phyloP scores from a whole-genome alignment of 2,888 invertebrate species.

The Trachelus troglodyta region DNA sequence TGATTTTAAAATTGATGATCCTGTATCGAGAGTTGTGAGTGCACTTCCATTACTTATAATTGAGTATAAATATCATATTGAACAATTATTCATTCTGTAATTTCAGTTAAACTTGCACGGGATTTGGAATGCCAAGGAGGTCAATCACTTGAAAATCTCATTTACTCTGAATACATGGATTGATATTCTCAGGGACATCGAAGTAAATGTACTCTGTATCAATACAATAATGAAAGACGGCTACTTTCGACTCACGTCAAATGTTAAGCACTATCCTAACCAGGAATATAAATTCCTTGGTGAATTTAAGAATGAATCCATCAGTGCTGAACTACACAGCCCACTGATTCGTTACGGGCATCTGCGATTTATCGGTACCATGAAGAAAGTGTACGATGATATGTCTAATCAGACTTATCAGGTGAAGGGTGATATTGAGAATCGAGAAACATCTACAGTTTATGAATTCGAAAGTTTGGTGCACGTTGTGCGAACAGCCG shows the following conservation, averaged over 20 bases:
- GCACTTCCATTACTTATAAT: neutral
- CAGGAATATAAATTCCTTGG: slow-evolving; percentile 43
- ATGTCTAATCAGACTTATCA: slow-evolving; percentile 20
- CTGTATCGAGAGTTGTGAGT: slow-evolving; percentile 40
- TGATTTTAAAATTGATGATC: slow-evolving; percentile 71
- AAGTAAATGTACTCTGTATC: slow-evolving; percentile 45
- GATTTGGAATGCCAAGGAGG: slow-evolving; percentile 56
- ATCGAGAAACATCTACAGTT: slow-evolving; percentile 24
- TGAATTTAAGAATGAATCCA: slow-evolving; percentile 31
- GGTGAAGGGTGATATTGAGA: slow-evolving; percentile 46
- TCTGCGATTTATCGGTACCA: slow-evolving; percentile 46
- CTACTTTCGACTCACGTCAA: slow-evolving; percentile 34
- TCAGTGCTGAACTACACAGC: slow-evolving; percentile 40
- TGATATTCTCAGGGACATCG: slow-evolving; percentile 54
- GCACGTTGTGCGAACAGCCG: neutral
- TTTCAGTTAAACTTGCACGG: slow-evolving; percentile 53
- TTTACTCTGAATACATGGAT: slow-evolving; percentile 61
- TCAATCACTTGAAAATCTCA: slow-evolving; percentile 47
- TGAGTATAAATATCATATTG: neutral
- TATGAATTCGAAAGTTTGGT: slow-evolving; percentile 33
- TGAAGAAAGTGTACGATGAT: slow-evolving; percentile 27
- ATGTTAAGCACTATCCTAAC: slow-evolving; percentile 39
- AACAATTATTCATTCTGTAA: neutral
- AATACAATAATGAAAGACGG: slow-evolving; percentile 43
- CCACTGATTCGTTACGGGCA: slow-evolving; percentile 33